Percentiles rank a stretch among this genome's conserved stretches.
These are phyloP conservation scores for Fundulus diaphanus DNA, from an alignment of 2,797 vertebrate genomes.

Conservation along the genomic window DNA sequence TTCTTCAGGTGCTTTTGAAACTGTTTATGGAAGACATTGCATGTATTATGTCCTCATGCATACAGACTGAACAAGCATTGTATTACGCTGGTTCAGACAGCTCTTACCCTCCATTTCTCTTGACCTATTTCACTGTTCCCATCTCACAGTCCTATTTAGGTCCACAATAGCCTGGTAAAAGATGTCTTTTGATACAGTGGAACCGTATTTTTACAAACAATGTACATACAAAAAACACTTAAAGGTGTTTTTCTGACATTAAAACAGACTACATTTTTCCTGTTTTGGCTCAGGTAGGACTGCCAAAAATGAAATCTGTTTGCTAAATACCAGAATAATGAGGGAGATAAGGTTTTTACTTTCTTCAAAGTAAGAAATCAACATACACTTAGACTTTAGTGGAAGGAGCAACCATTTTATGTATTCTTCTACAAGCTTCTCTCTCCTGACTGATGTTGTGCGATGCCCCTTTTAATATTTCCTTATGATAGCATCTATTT, in stretches of 20 bases:
- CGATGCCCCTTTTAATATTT: too few species aligned
- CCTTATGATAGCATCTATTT: too few species aligned
- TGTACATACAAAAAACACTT: neutral
- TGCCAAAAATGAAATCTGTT: neutral
- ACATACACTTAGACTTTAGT: neutral
- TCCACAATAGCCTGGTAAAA: conserved; percentile 59
- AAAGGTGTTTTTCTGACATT: neutral
- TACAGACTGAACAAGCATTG: conserved; percentile 24
- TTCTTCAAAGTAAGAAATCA: neutral
- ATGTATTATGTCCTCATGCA: conserved; percentile 15
- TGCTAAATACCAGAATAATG: too few species aligned
- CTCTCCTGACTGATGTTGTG: neutral
- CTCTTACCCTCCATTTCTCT: conserved; percentile 58
- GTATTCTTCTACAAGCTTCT: neutral
- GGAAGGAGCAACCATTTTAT: neutral
- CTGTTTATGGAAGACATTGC: neutral
- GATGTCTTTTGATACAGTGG: conserved; percentile 8
- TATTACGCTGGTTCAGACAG: conserved; percentile 34
- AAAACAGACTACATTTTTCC: neutral
- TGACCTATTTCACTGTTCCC: conserved; percentile 76
- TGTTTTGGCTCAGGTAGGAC: neutral
- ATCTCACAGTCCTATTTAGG: conserved; percentile 66
- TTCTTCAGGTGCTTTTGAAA: neutral
- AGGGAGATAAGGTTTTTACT: too few species aligned
- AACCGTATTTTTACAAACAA: conserved; percentile 10